These are phyloP conservation scores for Tauraco hartlaubi DNA, from an alignment of 2,797 vertebrate genomes.

Conservation along the genomic window DNA sequence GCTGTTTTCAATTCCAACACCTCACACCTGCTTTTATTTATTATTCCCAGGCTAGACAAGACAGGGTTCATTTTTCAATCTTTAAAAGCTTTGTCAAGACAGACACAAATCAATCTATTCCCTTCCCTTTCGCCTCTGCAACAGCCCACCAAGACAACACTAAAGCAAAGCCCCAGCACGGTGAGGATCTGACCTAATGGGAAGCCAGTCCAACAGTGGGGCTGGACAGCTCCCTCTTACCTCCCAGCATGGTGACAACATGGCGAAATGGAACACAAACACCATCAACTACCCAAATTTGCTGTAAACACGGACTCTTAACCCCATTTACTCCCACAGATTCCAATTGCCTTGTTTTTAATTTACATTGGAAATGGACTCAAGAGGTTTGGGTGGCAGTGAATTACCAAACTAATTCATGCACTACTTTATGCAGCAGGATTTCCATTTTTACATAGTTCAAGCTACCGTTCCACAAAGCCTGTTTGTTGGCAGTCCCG, in stretches of 20 bases:
- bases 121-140: not conserved
- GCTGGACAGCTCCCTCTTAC: conserved; percentile 12
- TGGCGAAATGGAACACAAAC: not conserved
- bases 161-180: not conserved
- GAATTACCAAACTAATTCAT: not conserved
- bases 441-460: not conserved
- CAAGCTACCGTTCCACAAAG: not conserved
- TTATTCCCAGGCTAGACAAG: conserved; percentile 78
- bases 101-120: conserved; percentile 24
- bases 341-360: not conserved
- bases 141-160: not conserved
- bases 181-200: not conserved
- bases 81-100: conserved; percentile 61
- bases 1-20: conserved; percentile 79
- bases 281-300: not conserved
- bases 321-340: not conserved
- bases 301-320: not conserved
- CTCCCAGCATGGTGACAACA: not conserved
- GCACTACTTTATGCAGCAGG: not conserved
- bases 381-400: not conserved
- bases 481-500: not conserved
- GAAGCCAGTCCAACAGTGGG: not conserved
- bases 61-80: conserved; percentile 77
- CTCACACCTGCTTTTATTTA: conserved; percentile 88
- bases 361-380: not conserved